These are phyloP conservation scores for Crambe crambe DNA, from an alignment of 37 sponge, comb jelly and placozoan species.

Conservation along the genomic window DNA sequence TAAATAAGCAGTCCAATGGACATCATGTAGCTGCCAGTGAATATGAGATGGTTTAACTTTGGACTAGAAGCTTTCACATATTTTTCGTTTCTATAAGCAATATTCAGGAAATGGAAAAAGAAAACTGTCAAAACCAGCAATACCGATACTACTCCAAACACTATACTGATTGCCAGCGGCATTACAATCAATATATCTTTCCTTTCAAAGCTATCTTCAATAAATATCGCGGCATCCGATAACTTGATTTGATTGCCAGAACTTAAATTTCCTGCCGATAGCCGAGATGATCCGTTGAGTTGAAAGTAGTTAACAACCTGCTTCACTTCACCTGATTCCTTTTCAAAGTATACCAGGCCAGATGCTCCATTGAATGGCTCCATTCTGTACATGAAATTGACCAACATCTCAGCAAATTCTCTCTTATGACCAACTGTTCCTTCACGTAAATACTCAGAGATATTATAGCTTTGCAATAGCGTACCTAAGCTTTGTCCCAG, in stretches of 20 bases:
- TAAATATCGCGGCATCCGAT: neutral
- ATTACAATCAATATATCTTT: neutral
- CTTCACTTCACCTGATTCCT: neutral
- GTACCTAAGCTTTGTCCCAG: slow-evolving; percentile 15
- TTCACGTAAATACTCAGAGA: neutral
- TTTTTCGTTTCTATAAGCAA: neutral
- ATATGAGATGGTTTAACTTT: slow-evolving; percentile 3
- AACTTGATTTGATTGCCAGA: neutral
- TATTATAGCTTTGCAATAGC: neutral
- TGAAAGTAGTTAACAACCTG: neutral
- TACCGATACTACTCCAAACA: neutral
- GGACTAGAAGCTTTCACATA: slow-evolving; percentile 10
- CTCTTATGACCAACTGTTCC: no score
- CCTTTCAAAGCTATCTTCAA: neutral
- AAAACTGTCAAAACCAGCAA: neutral
- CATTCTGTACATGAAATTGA: neutral
- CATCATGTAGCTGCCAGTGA: neutral
- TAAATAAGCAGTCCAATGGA: neutral
- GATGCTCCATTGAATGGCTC: slow-evolving; percentile 2
- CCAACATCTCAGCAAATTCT: neutral
- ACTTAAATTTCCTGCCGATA: neutral
- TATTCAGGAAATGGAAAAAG: neutral
- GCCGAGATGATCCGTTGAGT: neutral
- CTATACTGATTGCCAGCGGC: neutral
- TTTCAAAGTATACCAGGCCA: neutral